Evolutionary conservation across 2,888 invertebrate species (phyloP).

Genomic region (Orchesellides sinensis): DNA sequence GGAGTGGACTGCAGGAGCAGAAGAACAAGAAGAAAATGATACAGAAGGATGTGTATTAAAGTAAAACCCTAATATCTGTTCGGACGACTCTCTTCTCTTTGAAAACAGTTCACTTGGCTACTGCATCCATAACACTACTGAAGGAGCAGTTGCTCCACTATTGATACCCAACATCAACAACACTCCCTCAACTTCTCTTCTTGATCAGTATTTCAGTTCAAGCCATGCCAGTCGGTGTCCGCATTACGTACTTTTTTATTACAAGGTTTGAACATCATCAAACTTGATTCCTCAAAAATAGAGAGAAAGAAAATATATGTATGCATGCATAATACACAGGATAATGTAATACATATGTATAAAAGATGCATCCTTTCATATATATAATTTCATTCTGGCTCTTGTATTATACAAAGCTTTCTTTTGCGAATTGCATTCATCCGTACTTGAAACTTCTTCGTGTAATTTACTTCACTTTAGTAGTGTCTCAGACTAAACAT

Average conservation of each 20-base stretch:
- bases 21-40: neutral
- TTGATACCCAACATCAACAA: constrained; percentile 30
- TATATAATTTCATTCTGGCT: neutral
- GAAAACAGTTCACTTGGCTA: neutral
- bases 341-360: neutral
- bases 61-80: neutral
- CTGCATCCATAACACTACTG: too few species aligned
- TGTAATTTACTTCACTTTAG: neutral
- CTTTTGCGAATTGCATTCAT: constrained; percentile 1
- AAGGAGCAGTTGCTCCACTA: constrained; percentile 7
- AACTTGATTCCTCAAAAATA: constrained; percentile 36
- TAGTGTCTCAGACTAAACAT: neutral
- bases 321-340: neutral
- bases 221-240: constrained; percentile 60
- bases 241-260: constrained; percentile 7
- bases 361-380: too few species aligned
- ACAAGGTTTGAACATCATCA: constrained; percentile 34
- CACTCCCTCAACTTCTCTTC: constrained; percentile 39
- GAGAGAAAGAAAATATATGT: neutral
- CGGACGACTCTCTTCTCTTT: neutral
- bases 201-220: constrained; percentile 54
- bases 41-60: neutral
- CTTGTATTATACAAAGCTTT: neutral
- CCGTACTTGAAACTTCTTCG: neutral
- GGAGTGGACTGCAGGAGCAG: neutral